Base-by-base conservation (phyloP, 2,888 invertebrate genomes). In the Tryphoninae sp. region DNA sequence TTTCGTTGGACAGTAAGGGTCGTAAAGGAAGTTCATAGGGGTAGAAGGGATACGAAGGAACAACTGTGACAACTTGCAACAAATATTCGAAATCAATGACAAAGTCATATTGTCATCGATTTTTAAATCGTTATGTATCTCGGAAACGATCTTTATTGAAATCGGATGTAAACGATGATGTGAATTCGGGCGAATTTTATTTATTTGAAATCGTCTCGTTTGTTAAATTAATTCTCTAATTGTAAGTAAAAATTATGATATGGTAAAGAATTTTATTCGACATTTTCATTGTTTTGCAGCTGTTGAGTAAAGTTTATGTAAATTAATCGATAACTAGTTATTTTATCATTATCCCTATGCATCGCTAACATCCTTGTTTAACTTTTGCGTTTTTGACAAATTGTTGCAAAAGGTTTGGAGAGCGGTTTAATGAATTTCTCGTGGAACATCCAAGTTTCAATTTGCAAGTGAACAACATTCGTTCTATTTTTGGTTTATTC, bases 381-480 rank as follows among this genome's bases (percentile, higher is more conserved):
- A 9, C 1, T 45, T 3, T 13, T 45, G 13, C 1, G 2, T 13
- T 13, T 45, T 11, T 45, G 45, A 13, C 2, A 13, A 45, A 45
- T 45, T 45, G 26, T 26, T 26, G 26, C 2, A 26, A 26, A 26
- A 26, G 2, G 2, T 26, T 1, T 26, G 0, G 26, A 26, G 0
- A 45, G 45, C 11, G 13, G 45, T 4, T 8, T 11, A 7, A 45
- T 45, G 8, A 8, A 45, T 45, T 7, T 7, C 45, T 45, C 13
- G 13, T 45, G 45, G 45, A 45, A 7, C 13, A 13, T 45, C 45
- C 0, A 2, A 8, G 8, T 45, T 2, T 13, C 45, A 45, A 45
- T 45, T 45, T 8, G 13, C 9, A 13, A 51, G 3, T 72, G 53
- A 16, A 72, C 49, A 16, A 42, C 23, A 33, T 74, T 64, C 9